Conservation (phyloP, 2,113 vertebrate species). For the Microtus richardsoni region DNA sequence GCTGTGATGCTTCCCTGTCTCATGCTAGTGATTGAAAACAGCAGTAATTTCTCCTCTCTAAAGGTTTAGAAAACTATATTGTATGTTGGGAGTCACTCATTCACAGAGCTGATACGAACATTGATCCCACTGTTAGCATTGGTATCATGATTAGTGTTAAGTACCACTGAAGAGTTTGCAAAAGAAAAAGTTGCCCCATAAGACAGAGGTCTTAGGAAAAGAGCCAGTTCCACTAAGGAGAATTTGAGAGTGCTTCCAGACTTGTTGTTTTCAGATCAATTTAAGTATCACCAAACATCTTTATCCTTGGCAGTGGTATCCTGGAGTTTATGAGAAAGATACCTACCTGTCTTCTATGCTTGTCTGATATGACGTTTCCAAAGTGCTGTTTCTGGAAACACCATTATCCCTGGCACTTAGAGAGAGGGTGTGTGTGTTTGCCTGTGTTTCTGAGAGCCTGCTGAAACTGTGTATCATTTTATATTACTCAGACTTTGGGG, state of each 20-base stretch:
- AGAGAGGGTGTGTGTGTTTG: background rate
- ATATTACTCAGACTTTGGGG: background rate
- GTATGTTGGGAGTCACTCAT: background rate
- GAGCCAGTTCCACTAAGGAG: constrained; percentile 45
- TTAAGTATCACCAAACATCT: constrained; percentile 12
- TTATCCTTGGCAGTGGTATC: constrained; percentile 40
- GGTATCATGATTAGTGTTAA: background rate
- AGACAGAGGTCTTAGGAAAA: constrained; percentile 64
- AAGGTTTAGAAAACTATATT: background rate
- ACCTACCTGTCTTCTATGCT: background rate
- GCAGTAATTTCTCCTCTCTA: background rate
- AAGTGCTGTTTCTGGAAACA: constrained; percentile 1
- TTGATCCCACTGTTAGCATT: background rate
- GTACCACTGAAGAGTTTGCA: constrained; percentile 43
- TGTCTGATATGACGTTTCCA: background rate
- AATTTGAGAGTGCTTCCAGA: constrained; percentile 41
- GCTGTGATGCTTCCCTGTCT: background rate
- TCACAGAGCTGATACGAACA: background rate
- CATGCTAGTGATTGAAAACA: background rate
- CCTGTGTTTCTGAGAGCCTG: background rate
- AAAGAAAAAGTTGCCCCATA: constrained; percentile 51
- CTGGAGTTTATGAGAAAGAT: background rate
- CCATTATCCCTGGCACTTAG: background rate
- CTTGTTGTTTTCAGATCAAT: constrained; percentile 65
- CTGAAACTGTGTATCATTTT: background rate